Percentiles rank a stretch among this genome's conserved stretches.
Evolutionary conservation across 1,140 invertebrate species (phyloP).

Genomic region (Diorhabda carinulata): DNA sequence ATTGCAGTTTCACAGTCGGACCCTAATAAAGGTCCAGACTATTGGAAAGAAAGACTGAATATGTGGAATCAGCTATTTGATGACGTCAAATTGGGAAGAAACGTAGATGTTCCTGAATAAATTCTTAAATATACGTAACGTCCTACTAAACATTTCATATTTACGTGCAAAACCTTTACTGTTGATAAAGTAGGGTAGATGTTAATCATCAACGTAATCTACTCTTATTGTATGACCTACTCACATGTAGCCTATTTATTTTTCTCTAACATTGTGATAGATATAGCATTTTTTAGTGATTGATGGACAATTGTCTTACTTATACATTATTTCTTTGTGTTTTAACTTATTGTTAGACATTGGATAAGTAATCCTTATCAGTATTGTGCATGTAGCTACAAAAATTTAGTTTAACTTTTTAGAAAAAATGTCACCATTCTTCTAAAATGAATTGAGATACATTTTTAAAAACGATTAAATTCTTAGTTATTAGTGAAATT

Average conservation of each 20-base stretch:
- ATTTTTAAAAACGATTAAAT: too few species aligned
- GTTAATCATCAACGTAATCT: neutral
- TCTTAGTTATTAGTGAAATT: too few species aligned
- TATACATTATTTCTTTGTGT: too few species aligned
- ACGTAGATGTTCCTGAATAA: neutral
- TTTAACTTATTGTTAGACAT: too few species aligned
- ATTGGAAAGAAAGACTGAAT: slow-evolving; percentile 7
- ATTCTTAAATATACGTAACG: neutral
- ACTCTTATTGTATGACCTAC: neutral
- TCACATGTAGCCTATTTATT: neutral
- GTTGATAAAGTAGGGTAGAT: neutral
- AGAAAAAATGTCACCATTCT: too few species aligned
- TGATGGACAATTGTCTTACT: neutral
- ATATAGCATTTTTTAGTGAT: neutral
- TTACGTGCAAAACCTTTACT: neutral
- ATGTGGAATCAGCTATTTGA: slow-evolving; percentile 12
- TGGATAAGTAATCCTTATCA: too few species aligned
- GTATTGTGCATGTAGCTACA: too few species aligned
- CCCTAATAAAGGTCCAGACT: neutral
- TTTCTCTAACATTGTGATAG: slow-evolving; percentile 1
- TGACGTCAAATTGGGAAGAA: slow-evolving; percentile 1
- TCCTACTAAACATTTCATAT: neutral
- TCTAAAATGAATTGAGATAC: too few species aligned
- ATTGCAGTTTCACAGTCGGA: neutral
- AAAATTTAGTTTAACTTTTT: too few species aligned